Evolutionary conservation across 2,797 vertebrate genomes (phyloP).

Genomic region (Neosilurus mollespiculum): DNA sequence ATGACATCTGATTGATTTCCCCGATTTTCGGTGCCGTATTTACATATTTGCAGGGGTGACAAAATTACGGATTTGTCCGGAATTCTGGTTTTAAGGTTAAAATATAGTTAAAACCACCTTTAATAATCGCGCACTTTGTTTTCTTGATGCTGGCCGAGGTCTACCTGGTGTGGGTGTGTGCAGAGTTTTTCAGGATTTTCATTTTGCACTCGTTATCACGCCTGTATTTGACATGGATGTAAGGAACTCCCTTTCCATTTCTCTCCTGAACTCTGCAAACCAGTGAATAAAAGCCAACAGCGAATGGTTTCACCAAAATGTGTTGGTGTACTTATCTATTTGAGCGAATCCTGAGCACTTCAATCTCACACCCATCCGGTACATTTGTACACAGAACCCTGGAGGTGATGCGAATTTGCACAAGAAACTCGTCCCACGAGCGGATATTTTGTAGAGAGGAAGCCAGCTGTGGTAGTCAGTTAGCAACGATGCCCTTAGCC

Average conservation of each 20-base stretch:
- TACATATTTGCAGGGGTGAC: too few species aligned
- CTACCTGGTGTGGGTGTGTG: too few species aligned
- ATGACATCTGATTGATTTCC: too few species aligned
- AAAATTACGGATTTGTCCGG: too few species aligned
- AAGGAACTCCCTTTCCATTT: background rate
- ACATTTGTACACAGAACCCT: background rate
- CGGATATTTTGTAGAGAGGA: background rate
- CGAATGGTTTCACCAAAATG: background rate
- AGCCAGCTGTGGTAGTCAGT: constrained; percentile 11
- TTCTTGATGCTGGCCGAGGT: too few species aligned
- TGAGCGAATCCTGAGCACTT: background rate
- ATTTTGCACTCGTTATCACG: too few species aligned
- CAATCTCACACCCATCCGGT: background rate
- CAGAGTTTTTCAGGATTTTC: too few species aligned
- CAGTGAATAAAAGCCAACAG: background rate
- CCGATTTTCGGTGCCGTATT: too few species aligned
- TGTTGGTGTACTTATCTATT: background rate
- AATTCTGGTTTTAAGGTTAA: too few species aligned
- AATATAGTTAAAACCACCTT: too few species aligned
- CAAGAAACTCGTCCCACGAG: background rate
- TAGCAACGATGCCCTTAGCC: constrained; percentile 6
- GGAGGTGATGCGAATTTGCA: background rate
- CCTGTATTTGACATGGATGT: background rate
- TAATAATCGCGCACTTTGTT: too few species aligned
- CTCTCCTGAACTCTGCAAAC: background rate